A percentile compares a stretch with the other conserved stretches of the same genome.
These are phyloP conservation scores for Elanus axillaris DNA, from an alignment of 2,113 vertebrate species.

Conservation along the genomic window DNA sequence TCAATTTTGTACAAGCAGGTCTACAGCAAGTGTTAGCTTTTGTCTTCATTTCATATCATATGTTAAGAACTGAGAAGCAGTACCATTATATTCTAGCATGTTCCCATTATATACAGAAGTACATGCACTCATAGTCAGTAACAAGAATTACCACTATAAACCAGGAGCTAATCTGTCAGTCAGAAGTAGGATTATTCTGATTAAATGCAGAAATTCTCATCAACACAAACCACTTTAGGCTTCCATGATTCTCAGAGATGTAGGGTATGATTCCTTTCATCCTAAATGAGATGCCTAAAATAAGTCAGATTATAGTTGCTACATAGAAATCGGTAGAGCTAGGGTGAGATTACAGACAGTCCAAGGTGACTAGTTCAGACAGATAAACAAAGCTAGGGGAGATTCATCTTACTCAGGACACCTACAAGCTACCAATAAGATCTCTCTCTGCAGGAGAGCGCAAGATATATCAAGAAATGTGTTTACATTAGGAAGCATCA, in stretches of 20 bases:
- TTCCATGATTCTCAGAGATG: not conserved
- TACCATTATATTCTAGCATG: not conserved
- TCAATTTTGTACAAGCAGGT: not conserved
- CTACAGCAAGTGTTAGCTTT: not conserved
- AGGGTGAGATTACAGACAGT: too few relatives aligned
- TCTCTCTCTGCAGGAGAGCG: not conserved
- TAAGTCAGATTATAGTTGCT: not conserved
- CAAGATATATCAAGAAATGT: not conserved
- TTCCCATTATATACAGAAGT: not conserved
- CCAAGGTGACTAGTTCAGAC: not conserved
- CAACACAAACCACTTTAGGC: not conserved
- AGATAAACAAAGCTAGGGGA: not conserved
- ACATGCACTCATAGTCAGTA: not conserved
- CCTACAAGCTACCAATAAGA: not conserved
- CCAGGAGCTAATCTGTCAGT: not conserved
- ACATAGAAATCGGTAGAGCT: too few relatives aligned
- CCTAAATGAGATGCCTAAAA: not conserved
- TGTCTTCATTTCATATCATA: not conserved
- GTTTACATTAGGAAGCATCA: not conserved
- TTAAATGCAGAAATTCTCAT: not conserved
- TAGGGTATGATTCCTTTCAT: not conserved
- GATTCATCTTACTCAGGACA: not conserved
- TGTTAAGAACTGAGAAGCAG: not conserved
- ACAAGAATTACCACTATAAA: not conserved
- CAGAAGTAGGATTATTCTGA: not conserved